Evolutionary conservation across 2,888 invertebrate species (phyloP).

Genomic region (Muscina levida): DNA sequence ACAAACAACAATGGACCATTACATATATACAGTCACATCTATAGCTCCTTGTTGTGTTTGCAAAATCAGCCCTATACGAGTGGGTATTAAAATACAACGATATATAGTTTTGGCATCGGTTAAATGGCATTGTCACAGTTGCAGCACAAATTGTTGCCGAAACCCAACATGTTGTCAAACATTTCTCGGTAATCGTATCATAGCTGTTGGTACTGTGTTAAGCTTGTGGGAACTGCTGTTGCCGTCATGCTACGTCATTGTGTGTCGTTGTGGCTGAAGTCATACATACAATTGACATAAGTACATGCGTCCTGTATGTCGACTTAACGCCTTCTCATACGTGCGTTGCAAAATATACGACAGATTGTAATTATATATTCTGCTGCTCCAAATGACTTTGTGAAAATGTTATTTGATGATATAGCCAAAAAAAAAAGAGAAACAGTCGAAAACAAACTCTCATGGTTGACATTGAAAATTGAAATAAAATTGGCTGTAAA

Average conservation of each 20-base stretch:
- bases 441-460: too few species aligned
- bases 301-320: neutral
- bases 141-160: too few species aligned
- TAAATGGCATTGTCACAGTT: conserved; percentile 23
- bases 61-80: conserved; percentile 16
- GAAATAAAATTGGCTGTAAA: too few species aligned
- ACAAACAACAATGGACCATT: too few species aligned
- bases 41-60: conserved; percentile 4
- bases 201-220: too few species aligned
- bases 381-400: neutral
- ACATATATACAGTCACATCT: neutral
- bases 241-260: too few species aligned
- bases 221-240: too few species aligned
- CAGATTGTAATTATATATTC: neutral
- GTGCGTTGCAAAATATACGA: neutral
- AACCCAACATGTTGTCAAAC: too few species aligned
- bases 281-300: too few species aligned
- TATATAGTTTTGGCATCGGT: conserved; percentile 58
- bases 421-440: too few species aligned
- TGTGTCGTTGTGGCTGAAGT: too few species aligned
- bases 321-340: neutral
- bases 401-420: neutral
- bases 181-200: too few species aligned
- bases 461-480: neutral
- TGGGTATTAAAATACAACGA: conserved; percentile 62